phyloP scores from a whole-genome alignment of 2,888 invertebrate species.

The Oithona nana region DNA sequence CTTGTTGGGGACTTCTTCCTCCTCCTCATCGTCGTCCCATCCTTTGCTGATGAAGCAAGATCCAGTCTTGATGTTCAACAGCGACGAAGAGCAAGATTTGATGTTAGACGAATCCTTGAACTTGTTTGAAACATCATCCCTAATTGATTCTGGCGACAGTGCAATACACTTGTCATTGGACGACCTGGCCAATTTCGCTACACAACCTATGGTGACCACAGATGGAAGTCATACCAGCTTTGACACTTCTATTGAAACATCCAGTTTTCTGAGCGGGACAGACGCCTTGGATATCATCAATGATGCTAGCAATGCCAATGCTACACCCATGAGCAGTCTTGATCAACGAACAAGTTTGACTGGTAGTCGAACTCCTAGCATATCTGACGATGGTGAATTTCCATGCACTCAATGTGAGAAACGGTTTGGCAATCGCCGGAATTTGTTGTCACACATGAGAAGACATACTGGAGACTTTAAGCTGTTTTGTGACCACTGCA shows the following conservation, averaged over 20 bases:
- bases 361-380: conserved; percentile 11
- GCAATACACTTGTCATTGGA: conserved; percentile 10
- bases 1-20: neutral
- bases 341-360: neutral
- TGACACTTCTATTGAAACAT: neutral
- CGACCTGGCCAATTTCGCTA: conserved; percentile 5
- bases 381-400: conserved; percentile 16
- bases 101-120: neutral
- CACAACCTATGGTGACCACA: neutral
- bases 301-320: conserved; percentile 5
- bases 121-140: conserved; percentile 6
- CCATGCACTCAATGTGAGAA: conserved; percentile 17
- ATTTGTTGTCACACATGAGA: conserved; percentile 15
- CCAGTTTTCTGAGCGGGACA: conserved; percentile 7
- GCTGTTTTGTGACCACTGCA: conserved; percentile 16
- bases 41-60: conserved; percentile 14
- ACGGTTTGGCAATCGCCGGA: conserved; percentile 14
- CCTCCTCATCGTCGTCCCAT: neutral
- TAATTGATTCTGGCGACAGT: conserved; percentile 7
- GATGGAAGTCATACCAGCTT: conserved; percentile 8
- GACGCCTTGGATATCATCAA: conserved; percentile 6
- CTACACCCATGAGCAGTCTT: neutral
- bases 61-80: conserved; percentile 7
- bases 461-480: conserved; percentile 17
- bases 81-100: conserved; percentile 9